phyloP scores from a whole-genome alignment of 1,140 invertebrate species.

The Periplaneta americana region DNA sequence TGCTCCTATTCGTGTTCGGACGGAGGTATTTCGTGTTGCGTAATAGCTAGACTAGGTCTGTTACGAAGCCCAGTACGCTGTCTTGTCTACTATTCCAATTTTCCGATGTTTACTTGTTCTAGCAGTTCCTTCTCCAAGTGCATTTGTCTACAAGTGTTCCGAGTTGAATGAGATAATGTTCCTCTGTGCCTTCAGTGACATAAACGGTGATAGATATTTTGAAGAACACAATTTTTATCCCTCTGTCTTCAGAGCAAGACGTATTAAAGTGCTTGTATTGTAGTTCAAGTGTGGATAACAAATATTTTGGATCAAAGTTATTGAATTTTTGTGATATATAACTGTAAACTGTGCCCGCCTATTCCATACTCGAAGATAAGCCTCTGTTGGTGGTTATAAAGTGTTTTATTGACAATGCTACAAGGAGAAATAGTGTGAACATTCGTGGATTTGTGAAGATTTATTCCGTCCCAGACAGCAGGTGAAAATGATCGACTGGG shows the following conservation, averaged over 20 bases:
- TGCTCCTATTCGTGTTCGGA: too few relatives aligned
- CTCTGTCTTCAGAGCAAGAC: not conserved
- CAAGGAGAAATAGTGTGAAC: not conserved
- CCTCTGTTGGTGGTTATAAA: not conserved
- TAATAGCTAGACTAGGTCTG: too few relatives aligned
- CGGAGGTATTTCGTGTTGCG: too few relatives aligned
- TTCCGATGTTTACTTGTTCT: too few relatives aligned
- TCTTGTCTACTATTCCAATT: too few relatives aligned
- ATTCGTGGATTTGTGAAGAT: not conserved
- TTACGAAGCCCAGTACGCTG: too few relatives aligned
- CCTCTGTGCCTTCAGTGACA: not conserved
- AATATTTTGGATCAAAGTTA: too few relatives aligned
- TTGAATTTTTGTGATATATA: not conserved
- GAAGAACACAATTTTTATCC: not conserved
- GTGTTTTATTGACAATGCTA: not conserved
- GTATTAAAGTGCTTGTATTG: not conserved
- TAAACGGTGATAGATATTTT: not conserved
- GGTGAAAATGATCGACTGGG: conserved; percentile 68
- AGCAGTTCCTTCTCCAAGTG: too few relatives aligned
- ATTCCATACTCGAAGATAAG: not conserved
- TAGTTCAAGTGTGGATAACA: too few relatives aligned
- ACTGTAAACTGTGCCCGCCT: not conserved
- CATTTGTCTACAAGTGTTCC: too few relatives aligned
- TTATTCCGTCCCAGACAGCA: not conserved
- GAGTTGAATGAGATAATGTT: too few relatives aligned